A percentile compares a stretch with the other conserved stretches of the same genome.
These are phyloP conservation scores for Mastomys coucha DNA, from an alignment of 2,113 vertebrate species.

Conservation along the genomic window DNA sequence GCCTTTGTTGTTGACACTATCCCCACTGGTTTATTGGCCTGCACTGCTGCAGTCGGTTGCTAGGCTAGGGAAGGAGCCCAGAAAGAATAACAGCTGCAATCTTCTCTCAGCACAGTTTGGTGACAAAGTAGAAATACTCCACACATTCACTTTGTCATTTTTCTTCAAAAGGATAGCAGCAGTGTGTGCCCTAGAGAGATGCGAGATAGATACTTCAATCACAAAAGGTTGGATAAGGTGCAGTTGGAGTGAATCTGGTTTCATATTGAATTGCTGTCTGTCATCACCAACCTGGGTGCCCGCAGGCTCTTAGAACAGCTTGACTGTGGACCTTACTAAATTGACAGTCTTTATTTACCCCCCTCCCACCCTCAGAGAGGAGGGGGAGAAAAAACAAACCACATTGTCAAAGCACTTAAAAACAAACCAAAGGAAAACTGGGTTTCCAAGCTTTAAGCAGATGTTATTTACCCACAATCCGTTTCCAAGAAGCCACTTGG, in stretches of 20 bases:
- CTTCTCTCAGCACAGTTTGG: background rate
- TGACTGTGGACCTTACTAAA: background rate
- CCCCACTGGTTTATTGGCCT: background rate
- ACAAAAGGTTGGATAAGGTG: background rate
- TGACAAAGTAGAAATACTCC: conserved; percentile 19
- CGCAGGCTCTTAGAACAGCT: background rate
- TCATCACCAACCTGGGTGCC: background rate
- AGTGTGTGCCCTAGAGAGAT: background rate
- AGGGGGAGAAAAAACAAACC: conserved; percentile 45
- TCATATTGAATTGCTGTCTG: background rate
- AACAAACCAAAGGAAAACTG: conserved; percentile 71
- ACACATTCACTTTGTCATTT: background rate
- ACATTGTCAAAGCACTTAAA: conserved; percentile 64
- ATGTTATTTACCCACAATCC: conserved; percentile 53
- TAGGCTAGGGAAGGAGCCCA: conserved; percentile 1
- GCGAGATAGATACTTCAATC: background rate
- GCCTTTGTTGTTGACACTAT: background rate
- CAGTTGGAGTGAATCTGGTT: background rate
- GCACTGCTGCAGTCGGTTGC: background rate
- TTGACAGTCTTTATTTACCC: conserved; percentile 53
- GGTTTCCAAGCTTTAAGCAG: conserved; percentile 64
- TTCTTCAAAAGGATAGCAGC: background rate
- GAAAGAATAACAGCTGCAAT: background rate
- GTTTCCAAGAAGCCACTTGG: conserved; percentile 64
- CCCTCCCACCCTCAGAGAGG: conserved; percentile 28